Evolutionary conservation across 2,113 vertebrate genomes (phyloP), one percentile per base, ranked within the genome.

Genomic region (Zeus faber): DNA sequence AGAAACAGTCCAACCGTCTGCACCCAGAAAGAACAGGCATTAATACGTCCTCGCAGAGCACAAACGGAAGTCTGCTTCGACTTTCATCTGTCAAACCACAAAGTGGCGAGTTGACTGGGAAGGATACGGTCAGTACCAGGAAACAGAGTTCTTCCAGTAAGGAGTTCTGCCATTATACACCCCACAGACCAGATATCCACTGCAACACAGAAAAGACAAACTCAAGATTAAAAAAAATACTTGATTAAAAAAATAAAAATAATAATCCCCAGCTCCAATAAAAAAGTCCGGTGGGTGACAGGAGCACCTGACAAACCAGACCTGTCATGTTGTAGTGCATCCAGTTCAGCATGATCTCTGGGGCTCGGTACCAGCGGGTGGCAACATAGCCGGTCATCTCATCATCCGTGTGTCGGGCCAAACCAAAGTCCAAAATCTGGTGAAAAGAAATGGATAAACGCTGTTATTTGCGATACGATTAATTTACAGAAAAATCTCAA

Each of bases 271-370:
- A n/a, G n/a, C n/a, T n/a, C n/a, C n/a, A n/a, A n/a, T n/a, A n/a
- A n/a, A n/a, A n/a, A n/a, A n/a, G n/a, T n/a, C n/a, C n/a, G n/a
- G n/a, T n/a, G n/a, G n/a, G n/a, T n/a, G n/a, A n/a, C n/a, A n/a
- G n/a, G n/a, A n/a, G n/a, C n/a, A n/a, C n/a, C n/a, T n/a, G n/a
- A n/a, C n/a, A n/a, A n/a, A n/a, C n/a, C n/a, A n/a, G 71, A 99
- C 97, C 97, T 83, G 97, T 99, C 89, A 96, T 93, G 85, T 98
- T 99, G 90, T 98, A 99, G 84, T 99, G 97, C 97, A 99, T 99
- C 97, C 97, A 99, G 84, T 99, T 98, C 27, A 99, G 87, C 96
- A 99, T 98, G 83, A 99, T 98, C 84, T 99, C 97, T 2, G 97
- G 97, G 27, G 97, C 97, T 17, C 97, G 82, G 78, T 99, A 99